Evolutionary conservation across 2,113 vertebrate species (phyloP).

Genomic region (Climacteris rufus): DNA sequence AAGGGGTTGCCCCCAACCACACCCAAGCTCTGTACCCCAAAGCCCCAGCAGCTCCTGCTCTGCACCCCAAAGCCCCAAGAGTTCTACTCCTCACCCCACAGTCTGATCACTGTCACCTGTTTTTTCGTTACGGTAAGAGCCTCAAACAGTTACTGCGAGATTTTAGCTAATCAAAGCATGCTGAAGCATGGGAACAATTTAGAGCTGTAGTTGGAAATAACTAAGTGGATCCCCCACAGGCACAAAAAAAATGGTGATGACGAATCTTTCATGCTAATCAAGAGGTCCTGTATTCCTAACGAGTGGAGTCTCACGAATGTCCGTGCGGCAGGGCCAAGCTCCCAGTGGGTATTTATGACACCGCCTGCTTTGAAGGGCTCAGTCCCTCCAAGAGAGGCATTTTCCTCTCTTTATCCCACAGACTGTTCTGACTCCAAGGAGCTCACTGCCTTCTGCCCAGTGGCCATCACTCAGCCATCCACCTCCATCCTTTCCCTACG

Average conservation of each 20-base stretch:
- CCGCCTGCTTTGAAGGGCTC: not conserved
- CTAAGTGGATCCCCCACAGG: conserved; percentile 50
- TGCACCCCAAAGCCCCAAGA: not conserved
- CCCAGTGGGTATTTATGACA: not conserved
- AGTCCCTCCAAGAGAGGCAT: not conserved
- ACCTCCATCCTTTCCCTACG: not conserved
- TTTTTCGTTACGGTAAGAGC: not conserved
- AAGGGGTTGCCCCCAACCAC: not conserved
- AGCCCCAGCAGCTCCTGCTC: not conserved
- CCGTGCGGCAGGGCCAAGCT: not conserved
- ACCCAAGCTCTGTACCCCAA: not conserved
- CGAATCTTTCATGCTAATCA: conserved; percentile 25
- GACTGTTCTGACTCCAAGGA: not conserved
- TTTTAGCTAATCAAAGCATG: conserved; percentile 53
- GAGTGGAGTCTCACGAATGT: not conserved
- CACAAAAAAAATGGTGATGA: conserved; percentile 19
- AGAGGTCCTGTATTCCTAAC: not conserved
- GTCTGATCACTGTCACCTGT: conserved; percentile 16
- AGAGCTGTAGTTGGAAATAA: conserved; percentile 42
- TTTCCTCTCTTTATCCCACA: not conserved
- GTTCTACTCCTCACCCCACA: not conserved
- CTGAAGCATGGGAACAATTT: conserved; percentile 65
- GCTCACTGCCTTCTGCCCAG: not conserved
- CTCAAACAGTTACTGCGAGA: not conserved
- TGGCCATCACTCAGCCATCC: not conserved